Evolutionary conservation across 2,888 invertebrate species (phyloP), one percentile per base, ranked within the genome.

Genomic region (Nymphalis c-album): DNA sequence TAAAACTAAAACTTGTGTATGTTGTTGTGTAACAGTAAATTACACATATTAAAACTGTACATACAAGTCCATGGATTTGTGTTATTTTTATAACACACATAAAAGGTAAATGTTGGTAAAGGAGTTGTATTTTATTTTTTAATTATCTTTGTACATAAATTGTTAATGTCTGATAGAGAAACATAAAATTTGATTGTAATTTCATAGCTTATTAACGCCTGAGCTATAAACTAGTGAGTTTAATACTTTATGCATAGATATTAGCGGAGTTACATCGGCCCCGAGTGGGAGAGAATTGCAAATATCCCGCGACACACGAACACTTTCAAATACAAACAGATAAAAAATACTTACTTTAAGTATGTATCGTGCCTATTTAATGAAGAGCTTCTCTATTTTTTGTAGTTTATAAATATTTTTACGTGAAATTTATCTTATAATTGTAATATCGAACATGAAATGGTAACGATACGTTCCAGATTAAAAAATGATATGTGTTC

Each of bases 171-270:
- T 31, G 55, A 46, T 63, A 60, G 60, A 55, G 48, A 26, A 60
- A 57, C 48, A 16, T 64, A 35, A 50, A 47, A 63, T 63, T 65
- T 68, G 63, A 71, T 66, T 58, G 65, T 51, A 68, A 61, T 63
- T 66, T 69, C 51, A 68, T 55, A 40, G 58, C 57, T 57, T 57
- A 45, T 63, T 68, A 71, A 71, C 65, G 48, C 48, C n/a, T 16
- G 18, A 2, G 61, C 51, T 48, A 63, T 70, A 68, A 70, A 68
- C 47, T 55, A 22, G 40, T 26, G 40, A 40, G 68, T 65, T 68
- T 60, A 70, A 51, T 62, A 51, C 35, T 66, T 69, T 61, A 64
- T 61, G 53, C 47, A 47, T 61, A 63, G 64, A 55, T 68, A 68
- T 58, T 62, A 59, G 61, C 66, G 10, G 31, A 59, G 7, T 50